Base-by-base conservation (phyloP, 2,113 vertebrate genomes). In the Halcyon senegalensis region DNA sequence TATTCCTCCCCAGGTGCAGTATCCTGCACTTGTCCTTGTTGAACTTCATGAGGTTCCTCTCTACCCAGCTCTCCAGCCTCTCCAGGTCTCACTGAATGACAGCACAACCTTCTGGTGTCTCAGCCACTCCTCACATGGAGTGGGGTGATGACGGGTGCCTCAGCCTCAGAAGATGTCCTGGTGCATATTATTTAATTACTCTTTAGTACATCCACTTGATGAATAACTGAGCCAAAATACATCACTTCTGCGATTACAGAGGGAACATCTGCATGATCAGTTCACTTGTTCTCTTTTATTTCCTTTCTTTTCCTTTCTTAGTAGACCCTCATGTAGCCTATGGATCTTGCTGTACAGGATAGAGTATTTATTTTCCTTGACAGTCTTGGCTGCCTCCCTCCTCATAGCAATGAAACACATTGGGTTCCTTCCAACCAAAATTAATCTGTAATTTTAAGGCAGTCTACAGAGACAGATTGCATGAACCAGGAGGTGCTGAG, bases 301-400 rank as follows among this genome's bases (percentile, higher is more conserved):
- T 48, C 70, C 28, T 46, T 46, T 58, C 18, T 69, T 74, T 53
- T 6, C 5, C 13, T 48, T 27, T 48, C 20, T 33, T 31, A 30
- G 3, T 7, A 30, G 43, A 12, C 2, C 15, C 50, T 17, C 27
- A 30, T 8, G 5, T 2, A 19, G 16, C 21, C 4, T 1, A 2
- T 15, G 9, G 8, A 5, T 24, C 31, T 44, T 41, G 15, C 30
- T 58, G 9, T 35, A 3, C 6, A 3, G 8, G 13, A 24, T 0
- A 0, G 46, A 25, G 74, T 25, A 30, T 39, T 84, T 46, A 4
- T 25, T 93, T 80, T 84, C 16, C 39, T 80, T 55, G 37, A 5
- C 8, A 19, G 16, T 7, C 13, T 46, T 30, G 10, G 10, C 8
- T 43, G 53, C 10, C 76, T 84, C 35, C 23, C 8, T 63, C 41